Evolutionary conservation across 2,113 vertebrate genomes (phyloP).

Genomic region (Loxodonta africana): DNA sequence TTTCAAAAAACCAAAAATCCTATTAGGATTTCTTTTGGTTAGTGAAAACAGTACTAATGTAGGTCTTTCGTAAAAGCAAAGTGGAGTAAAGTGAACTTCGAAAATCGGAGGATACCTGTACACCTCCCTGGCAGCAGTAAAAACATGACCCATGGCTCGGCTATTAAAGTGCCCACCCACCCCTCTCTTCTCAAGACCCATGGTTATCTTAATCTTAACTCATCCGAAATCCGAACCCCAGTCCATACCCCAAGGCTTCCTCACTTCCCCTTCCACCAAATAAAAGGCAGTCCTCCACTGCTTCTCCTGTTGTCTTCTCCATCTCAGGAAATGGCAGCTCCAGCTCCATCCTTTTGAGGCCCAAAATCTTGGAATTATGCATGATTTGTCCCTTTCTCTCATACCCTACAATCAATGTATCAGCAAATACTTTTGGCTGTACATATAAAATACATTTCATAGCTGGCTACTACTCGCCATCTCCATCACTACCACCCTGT

Average conservation of each 20-base stretch:
- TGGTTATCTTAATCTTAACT: neutral
- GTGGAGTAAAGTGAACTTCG: no score
- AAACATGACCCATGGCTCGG: neutral
- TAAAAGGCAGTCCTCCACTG: neutral
- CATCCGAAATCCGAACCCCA: neutral
- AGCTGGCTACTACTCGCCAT: neutral
- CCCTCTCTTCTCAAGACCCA: neutral
- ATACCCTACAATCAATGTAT: neutral
- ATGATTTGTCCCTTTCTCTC: neutral
- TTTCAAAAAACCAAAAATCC: no score
- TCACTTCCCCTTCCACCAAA: no score
- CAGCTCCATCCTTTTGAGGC: neutral
- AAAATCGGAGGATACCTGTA: no score
- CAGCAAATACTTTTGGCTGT: neutral
- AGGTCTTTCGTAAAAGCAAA: no score
- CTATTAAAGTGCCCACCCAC: neutral
- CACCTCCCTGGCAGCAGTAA: neutral
- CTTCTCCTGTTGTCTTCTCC: neutral
- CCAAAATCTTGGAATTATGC: neutral
- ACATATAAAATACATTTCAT: neutral
- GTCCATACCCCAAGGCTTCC: no score
- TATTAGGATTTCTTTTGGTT: no score
- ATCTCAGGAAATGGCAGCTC: neutral
- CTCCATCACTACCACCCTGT: neutral
- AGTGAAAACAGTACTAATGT: no score